Percentiles rank a stretch among this genome's conserved stretches.
Conservation (phyloP, 2,888 invertebrate species). For the Sycophila texana region DNA sequence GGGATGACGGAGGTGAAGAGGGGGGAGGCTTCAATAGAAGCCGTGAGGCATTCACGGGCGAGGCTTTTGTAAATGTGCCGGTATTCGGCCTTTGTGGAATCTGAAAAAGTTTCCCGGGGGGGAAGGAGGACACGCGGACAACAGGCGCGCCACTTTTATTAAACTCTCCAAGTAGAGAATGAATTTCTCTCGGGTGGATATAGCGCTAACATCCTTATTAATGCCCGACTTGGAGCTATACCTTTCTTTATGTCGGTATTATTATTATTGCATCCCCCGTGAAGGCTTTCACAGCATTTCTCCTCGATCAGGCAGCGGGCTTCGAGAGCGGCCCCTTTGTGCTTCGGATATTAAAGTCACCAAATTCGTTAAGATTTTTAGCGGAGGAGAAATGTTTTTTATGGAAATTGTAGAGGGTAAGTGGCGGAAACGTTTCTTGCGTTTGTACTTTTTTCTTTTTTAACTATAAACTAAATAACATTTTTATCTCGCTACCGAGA, state of each 20-base stretch:
- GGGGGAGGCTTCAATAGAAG: neutral
- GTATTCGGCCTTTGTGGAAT: neutral
- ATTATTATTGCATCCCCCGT: neutral
- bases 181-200: neutral
- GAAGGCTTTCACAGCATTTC: neutral
- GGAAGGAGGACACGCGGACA: neutral
- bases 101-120: neutral
- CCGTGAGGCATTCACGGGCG: neutral
- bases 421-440: too few relatives aligned
- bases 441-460: too few relatives aligned
- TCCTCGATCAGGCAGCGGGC: neutral
- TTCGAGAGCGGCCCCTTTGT: neutral
- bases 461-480: too few relatives aligned
- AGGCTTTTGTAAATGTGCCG: neutral
- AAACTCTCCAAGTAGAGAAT: neutral
- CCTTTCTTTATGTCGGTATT: neutral
- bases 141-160: neutral
- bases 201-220: neutral
- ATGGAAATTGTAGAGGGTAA: too few relatives aligned
- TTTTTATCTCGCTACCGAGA: too few relatives aligned
- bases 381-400: too few relatives aligned
- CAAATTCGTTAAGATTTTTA: too few relatives aligned
- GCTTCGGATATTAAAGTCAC: neutral
- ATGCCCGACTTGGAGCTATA: neutral
- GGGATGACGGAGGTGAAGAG: neutral